These are phyloP conservation scores for Rhea pennata DNA, from an alignment of 2,113 vertebrate genomes.

Conservation along the genomic window DNA sequence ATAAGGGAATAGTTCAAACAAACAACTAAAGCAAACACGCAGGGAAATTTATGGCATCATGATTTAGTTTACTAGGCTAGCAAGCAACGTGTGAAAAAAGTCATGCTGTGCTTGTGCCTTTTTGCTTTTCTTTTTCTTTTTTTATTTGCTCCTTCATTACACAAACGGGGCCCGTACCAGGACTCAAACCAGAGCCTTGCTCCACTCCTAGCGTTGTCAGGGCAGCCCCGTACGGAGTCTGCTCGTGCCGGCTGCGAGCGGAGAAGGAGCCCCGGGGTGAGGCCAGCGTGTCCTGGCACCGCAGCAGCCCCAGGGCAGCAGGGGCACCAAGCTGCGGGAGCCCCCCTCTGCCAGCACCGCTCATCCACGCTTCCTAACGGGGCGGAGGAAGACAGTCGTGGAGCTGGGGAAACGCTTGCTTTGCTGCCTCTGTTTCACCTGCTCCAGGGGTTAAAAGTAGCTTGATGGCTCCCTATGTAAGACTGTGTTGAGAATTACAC, in stretches of 20 bases:
- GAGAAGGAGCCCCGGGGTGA: not conserved
- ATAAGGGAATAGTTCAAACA: not conserved
- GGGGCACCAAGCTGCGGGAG: too few species aligned
- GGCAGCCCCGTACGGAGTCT: not conserved
- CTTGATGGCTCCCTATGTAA: not conserved
- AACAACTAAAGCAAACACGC: not conserved
- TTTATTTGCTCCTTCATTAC: not conserved
- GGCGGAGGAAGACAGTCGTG: accelerated
- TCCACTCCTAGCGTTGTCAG: not conserved
- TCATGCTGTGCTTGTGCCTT: not conserved
- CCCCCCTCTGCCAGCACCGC: accelerated
- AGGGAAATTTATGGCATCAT: not conserved
- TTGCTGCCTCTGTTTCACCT: not conserved
- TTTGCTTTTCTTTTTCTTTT: not conserved
- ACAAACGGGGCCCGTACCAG: not conserved
- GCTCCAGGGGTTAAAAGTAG: not conserved
- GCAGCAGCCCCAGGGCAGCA: too few species aligned
- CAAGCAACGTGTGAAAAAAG: not conserved
- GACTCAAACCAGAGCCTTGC: not conserved
- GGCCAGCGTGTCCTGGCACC: too few species aligned
- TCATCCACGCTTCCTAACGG: accelerated
- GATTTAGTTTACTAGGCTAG: not conserved
- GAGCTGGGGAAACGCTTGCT: not conserved
- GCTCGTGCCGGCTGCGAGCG: not conserved
- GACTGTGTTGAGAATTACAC: not conserved